Evolutionary conservation across 1,140 invertebrate species (phyloP).

Genomic region (Camponotus floridanus): DNA sequence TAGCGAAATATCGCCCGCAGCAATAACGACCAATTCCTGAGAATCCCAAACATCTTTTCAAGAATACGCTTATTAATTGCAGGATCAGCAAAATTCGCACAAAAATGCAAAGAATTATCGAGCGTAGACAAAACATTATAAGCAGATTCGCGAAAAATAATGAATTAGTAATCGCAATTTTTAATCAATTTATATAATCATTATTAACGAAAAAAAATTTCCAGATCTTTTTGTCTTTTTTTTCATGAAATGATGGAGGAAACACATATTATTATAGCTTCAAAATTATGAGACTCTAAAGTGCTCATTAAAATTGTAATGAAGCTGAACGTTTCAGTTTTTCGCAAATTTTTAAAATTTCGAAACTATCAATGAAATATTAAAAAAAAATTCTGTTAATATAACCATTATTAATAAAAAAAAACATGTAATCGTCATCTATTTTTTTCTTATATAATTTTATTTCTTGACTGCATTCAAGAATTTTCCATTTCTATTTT

Average conservation of each 20-base stretch:
- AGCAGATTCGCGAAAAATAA: conserved; percentile 64
- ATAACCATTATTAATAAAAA: not conserved
- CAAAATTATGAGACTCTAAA: not conserved
- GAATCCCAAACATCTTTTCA: not conserved
- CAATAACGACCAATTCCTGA: not conserved
- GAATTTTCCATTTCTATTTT: not conserved
- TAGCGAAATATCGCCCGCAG: conserved; percentile 1
- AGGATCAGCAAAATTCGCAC: conserved; percentile 73
- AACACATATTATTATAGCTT: not conserved
- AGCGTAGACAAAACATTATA: conserved; percentile 19
- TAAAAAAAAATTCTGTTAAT: too few species aligned
- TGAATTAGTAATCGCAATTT: conserved; percentile 57
- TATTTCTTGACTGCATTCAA: not conserved
- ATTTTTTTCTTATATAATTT: not conserved
- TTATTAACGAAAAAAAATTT: conserved; percentile 27
- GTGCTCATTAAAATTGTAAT: not conserved
- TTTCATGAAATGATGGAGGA: not conserved
- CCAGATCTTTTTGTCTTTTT: conserved; percentile 20
- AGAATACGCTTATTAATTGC: conserved; percentile 67
- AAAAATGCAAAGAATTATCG: conserved; percentile 2
- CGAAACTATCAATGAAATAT: not conserved
- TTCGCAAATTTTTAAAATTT: not conserved
- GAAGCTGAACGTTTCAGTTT: not conserved
- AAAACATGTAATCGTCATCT: not conserved
- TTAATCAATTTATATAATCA: conserved; percentile 45